Base-by-base conservation (phyloP, 2,888 invertebrate species). In the Hemaris fuciformis region DNA sequence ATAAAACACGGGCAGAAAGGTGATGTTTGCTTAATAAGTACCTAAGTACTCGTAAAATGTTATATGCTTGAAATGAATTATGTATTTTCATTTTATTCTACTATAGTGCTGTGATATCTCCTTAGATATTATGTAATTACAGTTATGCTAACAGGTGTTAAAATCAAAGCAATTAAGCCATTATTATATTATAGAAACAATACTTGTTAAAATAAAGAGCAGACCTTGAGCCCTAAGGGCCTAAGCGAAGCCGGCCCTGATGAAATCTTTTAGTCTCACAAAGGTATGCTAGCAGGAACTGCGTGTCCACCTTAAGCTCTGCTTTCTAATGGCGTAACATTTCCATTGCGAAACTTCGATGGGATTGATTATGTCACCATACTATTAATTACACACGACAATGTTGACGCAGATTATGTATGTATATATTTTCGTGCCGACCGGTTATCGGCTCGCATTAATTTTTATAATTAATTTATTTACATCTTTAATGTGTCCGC, bases 281-380 rank as follows among this genome's bases (percentile, higher is more conserved):
- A 83, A 79, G 83, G 89, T 75, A 87, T 84, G 85, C 83, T 83
- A 84, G 72, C 83, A 85, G 89, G 89, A 88, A 87, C 86, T 75
- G 76, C 79, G 82, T 78, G 78, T 73, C 77, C 80, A 79, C 76
- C 76, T 66, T 67, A 67, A 72, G 69, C 76, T 75, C 77, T 81
- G 87, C 91, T 91, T 91, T 91, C 91, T 90, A 91, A 86, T 90
- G 85, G 71, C 85, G 90, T 88, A 90, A 91, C 79, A 64, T 18
- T 53, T 74, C 67, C 68, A 75, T 90, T 91, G 83, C 91, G 85
- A 86, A 83, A 90, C 67, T 77, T 79, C 79, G 80, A 81, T 83
- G 87, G 83, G 80, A 82, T 77, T 80, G 81, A 77, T 90, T 90
- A 91, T 87, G 87, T 90, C 89, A 90, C 77, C 64, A 38, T 45